Evolutionary conservation across 2,888 invertebrate species (phyloP), one percentile per base, ranked within the genome.

Genomic region (Tetragonisca angustula): DNA sequence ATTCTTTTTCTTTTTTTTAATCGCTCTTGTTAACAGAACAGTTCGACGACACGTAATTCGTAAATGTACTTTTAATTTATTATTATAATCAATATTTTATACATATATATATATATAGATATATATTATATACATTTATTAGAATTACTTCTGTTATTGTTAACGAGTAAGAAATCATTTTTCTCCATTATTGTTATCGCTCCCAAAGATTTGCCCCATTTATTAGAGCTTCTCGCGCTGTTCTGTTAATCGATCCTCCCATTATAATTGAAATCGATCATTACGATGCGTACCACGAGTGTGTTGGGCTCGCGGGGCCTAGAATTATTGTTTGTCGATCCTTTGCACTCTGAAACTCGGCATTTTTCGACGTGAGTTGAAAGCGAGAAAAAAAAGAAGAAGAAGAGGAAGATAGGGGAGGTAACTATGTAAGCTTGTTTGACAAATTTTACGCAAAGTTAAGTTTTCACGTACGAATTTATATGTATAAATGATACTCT

Each of bases 111-210:
- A 32, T 32, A 32, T 32, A 32, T 32, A 32, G 3, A 32, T 32
- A 32, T 32, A 32, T 32, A 4, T 32, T 32, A 32, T 71, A 75
- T 75, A 59, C 59, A 50, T 54, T 69, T 76, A 76, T 59, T 77
- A 83, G 56, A 59, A 80, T 73, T 85, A 80, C 79, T 83, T 86
- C 84, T 87, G 86, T 87, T 88, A 87, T 83, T 89, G 84, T 88
- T 89, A 59, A 27, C 72, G 76, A 49, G 52, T 83, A 81, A 82
- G 82, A 77, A 87, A 54, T 43, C 36, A 65, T 75, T 59, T 59
- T 67, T 54, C 76, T 76, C 62, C 86, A 85, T 87, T 79, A 84
- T 71, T 87, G 81, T 85, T 81, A 82, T 80, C 78, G 73, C 64
- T 83, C 83, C 87, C 87, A 87, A 86, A 87, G 87, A 87, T 83